Evolutionary conservation across 2,888 invertebrate species (phyloP), one percentile per base, ranked within the genome.

Genomic region (Isotomurus palustris): DNA sequence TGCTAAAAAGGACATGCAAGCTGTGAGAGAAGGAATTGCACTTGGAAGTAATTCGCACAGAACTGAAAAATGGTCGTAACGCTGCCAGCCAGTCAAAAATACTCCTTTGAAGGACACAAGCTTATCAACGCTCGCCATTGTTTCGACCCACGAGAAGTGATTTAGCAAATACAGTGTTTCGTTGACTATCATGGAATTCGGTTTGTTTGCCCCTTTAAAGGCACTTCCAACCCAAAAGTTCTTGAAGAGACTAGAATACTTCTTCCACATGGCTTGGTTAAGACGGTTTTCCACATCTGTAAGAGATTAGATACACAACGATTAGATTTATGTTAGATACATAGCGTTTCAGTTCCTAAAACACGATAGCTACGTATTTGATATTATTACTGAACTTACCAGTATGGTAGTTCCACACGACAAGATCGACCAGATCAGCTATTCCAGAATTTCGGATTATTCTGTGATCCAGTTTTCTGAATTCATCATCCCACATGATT

Each of bases 221-320:
- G 91, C 90, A 58, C 88, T 84, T 0, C 88, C 90, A 41, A 86
- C 79, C 89, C 91, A 91, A 22, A 90, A 77, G 35, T 80, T 79
- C 2, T 79, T 76, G 74, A 91, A 91, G 10, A 82, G 76, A 4
- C 75, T 70, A 0, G 79, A 74, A 67, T 84, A 84, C 65, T 78
- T 80, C 45, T 80, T 78, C 83, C 81, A 81, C 24, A 81, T 24
- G 19, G 48, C 22, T 8, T 60, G 49, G 38, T 32, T 43, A 14
- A 69, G 51, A 62, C n/a, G 73, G 72, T 58, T 60, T 40, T 35
- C 62, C 10, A 61, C 59, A 55, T 64, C 63, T 60, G 28, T 2
- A 53, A 54, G 29, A 29, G 43, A 29, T n/a, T n/a, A n/a, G n/a
- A n/a, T n/a, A n/a, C n/a, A n/a, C n/a, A n/a, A n/a, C n/a, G n/a